Base-by-base conservation (phyloP, 1,140 invertebrate genomes). In the Macrotrachela quadricornifera region DNA sequence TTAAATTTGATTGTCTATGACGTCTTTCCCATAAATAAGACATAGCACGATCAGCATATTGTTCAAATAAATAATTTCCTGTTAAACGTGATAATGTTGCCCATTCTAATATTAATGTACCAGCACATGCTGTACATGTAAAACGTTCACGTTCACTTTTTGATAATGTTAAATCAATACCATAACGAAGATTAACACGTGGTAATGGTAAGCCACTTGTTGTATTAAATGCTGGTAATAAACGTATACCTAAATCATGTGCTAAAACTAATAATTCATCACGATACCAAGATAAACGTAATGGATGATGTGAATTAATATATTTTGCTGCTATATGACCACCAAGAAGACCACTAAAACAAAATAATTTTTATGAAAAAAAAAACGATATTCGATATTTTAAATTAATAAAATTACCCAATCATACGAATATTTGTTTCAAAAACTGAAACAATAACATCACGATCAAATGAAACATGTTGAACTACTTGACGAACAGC, bases 111-210 rank as follows among this genome's bases (percentile, higher is more conserved):
- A 97, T 82, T 77, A 96, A 91, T 2, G 88, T 94, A 9, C 91
- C 91, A n/a, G 88, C 90, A 73, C 91, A 96, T 0, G 90, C 87
- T 0, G 88, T 95, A 64, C 90, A 95, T 0, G 88, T 95, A 37
- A 39, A 39, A 15, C 36, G 45, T 71, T 95, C 86, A 44, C 60
- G 61, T 30, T 62, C 55, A 9, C 44, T 43, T 40, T 46, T 42
- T 45, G 49, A 45, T 37, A 45, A 36, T 10, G 44, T 45, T 41
- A 44, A 38, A 15, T 51, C 44, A 6, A 56, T 48, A 11, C 56
- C 53, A 49, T 43, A 50, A 46, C 47, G 51, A 30, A 59, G 21
- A 49, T 57, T 60, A 58, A 94, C 87, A 64, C 83, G 77, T 10
- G 88, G 82, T 73, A 90, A 84, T 17, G 91, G 91, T 60, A 97